phyloP scores from a whole-genome alignment of 1,140 invertebrate species.

The Carposina sasakii region DNA sequence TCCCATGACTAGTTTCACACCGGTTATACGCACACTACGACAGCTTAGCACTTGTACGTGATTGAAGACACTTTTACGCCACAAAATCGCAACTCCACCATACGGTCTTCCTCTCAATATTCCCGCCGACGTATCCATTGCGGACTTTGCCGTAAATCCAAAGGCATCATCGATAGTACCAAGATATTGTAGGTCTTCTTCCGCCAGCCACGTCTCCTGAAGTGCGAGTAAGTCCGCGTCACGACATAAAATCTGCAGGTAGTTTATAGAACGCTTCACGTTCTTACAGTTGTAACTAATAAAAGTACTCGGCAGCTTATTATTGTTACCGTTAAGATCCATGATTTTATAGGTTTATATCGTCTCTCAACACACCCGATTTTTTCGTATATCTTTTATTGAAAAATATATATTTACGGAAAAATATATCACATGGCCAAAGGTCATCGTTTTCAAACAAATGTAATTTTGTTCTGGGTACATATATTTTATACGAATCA shows the following conservation, averaged over 20 bases:
- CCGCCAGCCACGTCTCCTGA: conserved; percentile 3
- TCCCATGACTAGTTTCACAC: neutral
- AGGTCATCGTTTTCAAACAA: no score
- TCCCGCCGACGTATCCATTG: neutral
- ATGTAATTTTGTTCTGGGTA: no score
- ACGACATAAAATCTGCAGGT: neutral
- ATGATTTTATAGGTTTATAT: no score
- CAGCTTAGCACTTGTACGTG: neutral
- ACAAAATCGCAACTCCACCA: conserved; percentile 5
- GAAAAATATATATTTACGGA: no score
- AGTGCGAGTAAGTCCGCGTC: neutral
- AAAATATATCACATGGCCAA: no score
- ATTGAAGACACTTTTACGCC: neutral
- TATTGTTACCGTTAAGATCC: no score
- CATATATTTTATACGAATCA: no score
- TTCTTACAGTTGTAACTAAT: conserved; percentile 3
- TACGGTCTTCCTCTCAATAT: conserved; percentile 1
- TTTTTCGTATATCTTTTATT: no score
- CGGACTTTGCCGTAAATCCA: neutral
- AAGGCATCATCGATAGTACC: conserved; percentile 1
- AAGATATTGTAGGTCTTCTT: neutral
- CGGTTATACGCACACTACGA: neutral
- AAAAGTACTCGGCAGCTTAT: no score
- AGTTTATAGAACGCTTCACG: neutral
- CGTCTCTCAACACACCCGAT: no score